These are phyloP conservation scores for Tetranychus truncatus DNA, from an alignment of 2,888 invertebrate species.

Conservation along the genomic window DNA sequence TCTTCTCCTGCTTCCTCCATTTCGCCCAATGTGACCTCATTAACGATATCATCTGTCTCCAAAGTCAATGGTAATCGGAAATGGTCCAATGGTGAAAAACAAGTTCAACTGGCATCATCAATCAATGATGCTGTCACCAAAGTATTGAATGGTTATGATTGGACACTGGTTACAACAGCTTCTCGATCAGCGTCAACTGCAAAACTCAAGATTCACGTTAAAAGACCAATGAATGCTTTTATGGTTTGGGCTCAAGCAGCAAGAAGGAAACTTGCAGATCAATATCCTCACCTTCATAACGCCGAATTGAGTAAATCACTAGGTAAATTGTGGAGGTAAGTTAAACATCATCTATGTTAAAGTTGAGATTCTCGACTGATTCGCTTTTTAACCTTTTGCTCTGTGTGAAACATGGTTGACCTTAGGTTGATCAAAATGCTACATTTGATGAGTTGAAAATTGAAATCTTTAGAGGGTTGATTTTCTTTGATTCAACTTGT, in stretches of 20 bases:
- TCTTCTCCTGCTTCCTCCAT: neutral
- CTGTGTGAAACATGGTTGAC: neutral
- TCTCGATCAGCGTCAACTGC: constrained; percentile 41
- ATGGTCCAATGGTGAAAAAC: neutral
- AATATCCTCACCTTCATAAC: constrained; percentile 83
- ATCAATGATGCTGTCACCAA: constrained; percentile 81
- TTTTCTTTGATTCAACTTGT: neutral
- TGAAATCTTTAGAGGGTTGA: too few relatives aligned
- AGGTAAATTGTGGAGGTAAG: constrained; percentile 80
- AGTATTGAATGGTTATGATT: constrained; percentile 75
- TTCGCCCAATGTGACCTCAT: neutral
- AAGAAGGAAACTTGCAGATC: constrained; percentile 67
- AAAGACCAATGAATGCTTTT: constrained; percentile 93
- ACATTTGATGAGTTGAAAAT: too few relatives aligned
- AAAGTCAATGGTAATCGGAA: constrained; percentile 3
- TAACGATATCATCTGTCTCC: neutral
- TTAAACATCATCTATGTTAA: neutral
- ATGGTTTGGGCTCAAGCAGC: constrained; percentile 98
- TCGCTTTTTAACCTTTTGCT: neutral
- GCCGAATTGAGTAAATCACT: constrained; percentile 86
- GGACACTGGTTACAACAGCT: constrained; percentile 56
- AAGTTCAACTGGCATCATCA: constrained; percentile 18
- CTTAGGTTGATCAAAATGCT: too few relatives aligned
- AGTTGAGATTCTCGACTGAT: neutral
- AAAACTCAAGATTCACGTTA: constrained; percentile 47